These are phyloP conservation scores for Puntigrus tetrazona DNA, from an alignment of 2,113 vertebrate species.

Conservation along the genomic window DNA sequence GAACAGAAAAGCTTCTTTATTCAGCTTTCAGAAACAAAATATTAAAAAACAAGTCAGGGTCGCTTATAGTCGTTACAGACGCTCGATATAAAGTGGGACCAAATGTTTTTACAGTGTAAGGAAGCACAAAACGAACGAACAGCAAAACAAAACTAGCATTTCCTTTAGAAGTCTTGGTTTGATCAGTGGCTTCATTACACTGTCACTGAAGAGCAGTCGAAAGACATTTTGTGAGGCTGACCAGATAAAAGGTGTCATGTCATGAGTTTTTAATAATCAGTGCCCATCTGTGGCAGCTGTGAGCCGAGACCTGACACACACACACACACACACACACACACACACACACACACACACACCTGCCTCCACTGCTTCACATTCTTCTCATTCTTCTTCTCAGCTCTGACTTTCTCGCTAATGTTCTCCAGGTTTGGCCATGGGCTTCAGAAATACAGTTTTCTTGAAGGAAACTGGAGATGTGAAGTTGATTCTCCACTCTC, in stretches of 20 bases:
- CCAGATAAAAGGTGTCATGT: slow-evolving; percentile 38
- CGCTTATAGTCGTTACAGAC: no score
- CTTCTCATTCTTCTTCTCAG: slow-evolving; percentile 42
- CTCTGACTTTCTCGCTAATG: slow-evolving; percentile 57
- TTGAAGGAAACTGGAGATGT: not conserved
- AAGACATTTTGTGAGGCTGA: not conserved
- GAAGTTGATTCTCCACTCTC: not conserved
- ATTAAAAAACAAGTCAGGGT: no score
- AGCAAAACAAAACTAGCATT: not conserved
- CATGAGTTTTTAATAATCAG: slow-evolving; percentile 31
- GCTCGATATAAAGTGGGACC: no score
- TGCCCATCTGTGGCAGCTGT: not conserved
- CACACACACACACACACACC: slow-evolving; percentile 33
- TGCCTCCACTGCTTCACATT: slow-evolving; percentile 54
- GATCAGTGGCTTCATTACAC: not conserved
- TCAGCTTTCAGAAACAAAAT: no score
- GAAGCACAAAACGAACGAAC: no score
- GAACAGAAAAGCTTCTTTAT: no score
- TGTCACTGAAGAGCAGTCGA: not conserved
- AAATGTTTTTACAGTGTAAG: no score
- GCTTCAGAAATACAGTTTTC: slow-evolving; percentile 48
- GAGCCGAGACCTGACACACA: not conserved
- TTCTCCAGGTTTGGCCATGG: slow-evolving; percentile 45
- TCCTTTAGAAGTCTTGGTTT: not conserved
- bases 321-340: slow-evolving; percentile 30